Evolutionary conservation across 1,140 invertebrate species (phyloP), one percentile per base, ranked within the genome.

Genomic region (Glossosoma conforme): DNA sequence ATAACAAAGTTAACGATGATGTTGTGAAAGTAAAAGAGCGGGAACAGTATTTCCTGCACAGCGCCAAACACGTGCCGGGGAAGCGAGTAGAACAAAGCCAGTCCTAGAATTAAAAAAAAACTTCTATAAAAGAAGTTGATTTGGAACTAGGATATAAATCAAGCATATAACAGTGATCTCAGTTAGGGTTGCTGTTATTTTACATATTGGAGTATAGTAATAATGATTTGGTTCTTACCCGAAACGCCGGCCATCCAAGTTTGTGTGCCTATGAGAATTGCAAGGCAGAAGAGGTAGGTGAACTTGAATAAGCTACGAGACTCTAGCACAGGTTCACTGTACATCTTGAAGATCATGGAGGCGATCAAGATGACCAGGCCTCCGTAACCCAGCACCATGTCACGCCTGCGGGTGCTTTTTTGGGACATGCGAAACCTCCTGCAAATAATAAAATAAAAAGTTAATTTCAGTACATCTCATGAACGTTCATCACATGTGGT

Each of bases 211-310:
- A n/a, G n/a, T n/a, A n/a, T n/a, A n/a, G n/a, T n/a, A n/a, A n/a
- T n/a, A n/a, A n/a, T n/a, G n/a, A n/a, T n/a, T n/a, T n/a, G n/a
- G n/a, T n/a, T n/a, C n/a, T n/a, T 67, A 88, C 86, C 86, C 56
- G 88, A 91, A 19, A 91, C 79, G 61, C 91, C 87, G 10, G 88
- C 91, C 88, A 92, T 92, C 88, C 89, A 92, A 49, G 91, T 81
- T 69, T 91, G 88, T 8, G 86, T 76, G 13, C 89, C 89, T 58
- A 90, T 82, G 62, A 91, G 87, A 35, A 82, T 78, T 25, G 84
- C 80, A 54, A 90, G 86, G 2, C 85, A 80, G 0, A 76, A 76
- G 11, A 91, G 69, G n/a, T n/a, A n/a, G n/a, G n/a, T n/a, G n/a
- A n/a, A n/a, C n/a, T 30, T 30, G 25, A 30, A 30, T 30, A 30